These are phyloP conservation scores for Apolygus lucorum DNA, from an alignment of 1,140 invertebrate genomes.

Conservation along the genomic window DNA sequence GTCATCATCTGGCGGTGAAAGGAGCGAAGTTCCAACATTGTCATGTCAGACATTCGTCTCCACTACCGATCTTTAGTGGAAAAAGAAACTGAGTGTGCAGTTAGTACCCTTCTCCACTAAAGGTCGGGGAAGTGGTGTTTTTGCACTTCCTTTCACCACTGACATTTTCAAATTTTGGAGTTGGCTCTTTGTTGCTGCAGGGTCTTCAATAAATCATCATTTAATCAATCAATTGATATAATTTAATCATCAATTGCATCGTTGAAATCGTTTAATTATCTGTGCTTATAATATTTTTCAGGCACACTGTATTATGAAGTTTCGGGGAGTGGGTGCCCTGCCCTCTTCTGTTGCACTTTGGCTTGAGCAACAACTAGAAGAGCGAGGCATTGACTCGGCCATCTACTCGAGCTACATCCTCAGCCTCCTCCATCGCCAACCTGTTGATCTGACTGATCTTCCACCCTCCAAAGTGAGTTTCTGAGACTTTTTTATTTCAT, in stretches of 20 bases:
- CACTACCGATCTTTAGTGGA: no score
- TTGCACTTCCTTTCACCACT: no score
- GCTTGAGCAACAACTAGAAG: constrained; percentile 50
- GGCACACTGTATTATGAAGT: constrained; percentile 42
- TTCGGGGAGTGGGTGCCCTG: constrained; percentile 44
- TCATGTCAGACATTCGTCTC: no score
- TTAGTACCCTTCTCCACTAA: no score
- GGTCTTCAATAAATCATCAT: background rate
- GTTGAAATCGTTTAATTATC: constrained; percentile 15
- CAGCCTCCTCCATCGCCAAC: constrained; percentile 44
- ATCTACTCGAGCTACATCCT: constrained; percentile 51
- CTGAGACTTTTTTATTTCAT: constrained; percentile 24
- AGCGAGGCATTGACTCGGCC: constrained; percentile 49
- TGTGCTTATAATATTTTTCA: no score
- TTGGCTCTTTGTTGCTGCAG: no score
- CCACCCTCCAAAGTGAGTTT: constrained; percentile 35
- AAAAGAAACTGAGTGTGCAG: no score
- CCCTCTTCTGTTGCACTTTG: constrained; percentile 45
- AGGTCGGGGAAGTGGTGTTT: no score
- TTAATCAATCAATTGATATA: background rate
- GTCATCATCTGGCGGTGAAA: no score
- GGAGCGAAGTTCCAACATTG: no score
- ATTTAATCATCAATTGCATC: background rate
- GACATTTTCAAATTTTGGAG: no score
- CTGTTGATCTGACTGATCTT: constrained; percentile 30